A percentile compares a stretch with the other conserved stretches of the same genome.
Evolutionary conservation across 2,113 vertebrate species (phyloP).

Genomic region (Pangasianodon hypophthalmus): DNA sequence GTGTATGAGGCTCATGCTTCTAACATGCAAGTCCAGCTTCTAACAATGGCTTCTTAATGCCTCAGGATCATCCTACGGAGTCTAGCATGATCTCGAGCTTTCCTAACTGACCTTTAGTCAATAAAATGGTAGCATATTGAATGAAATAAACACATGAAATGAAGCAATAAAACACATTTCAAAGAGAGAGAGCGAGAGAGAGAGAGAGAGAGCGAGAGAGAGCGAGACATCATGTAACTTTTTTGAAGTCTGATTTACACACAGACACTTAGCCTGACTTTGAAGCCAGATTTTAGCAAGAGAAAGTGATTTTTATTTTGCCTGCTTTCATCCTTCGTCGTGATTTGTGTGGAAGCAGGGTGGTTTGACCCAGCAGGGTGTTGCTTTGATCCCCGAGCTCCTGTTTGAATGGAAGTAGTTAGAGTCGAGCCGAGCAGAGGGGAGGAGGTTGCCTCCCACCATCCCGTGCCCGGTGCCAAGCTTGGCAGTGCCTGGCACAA

Average conservation of each 20-base stretch:
- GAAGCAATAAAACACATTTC: constrained; percentile 41
- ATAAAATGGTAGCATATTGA: neutral
- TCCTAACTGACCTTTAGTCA: neutral
- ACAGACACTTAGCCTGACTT: constrained; percentile 21
- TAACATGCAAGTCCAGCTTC: constrained; percentile 7
- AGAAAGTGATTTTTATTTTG: constrained; percentile 57
- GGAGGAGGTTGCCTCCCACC: constrained; percentile 52
- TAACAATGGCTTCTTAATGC: constrained; percentile 23
- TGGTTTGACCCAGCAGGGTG: constrained; percentile 41
- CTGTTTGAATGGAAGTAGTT: constrained; percentile 24
- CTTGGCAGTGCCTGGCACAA: constrained; percentile 71
- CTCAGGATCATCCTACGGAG: neutral
- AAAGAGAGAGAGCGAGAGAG: constrained; percentile 8
- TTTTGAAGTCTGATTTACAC: neutral
- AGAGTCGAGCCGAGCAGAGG: constrained; percentile 45
- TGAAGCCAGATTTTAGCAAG: constrained; percentile 67
- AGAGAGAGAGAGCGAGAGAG: constrained; percentile 15
- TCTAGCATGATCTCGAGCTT: neutral
- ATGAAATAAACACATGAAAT: constrained; percentile 18
- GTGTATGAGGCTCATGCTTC: constrained; percentile 32
- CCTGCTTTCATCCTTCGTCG: constrained; percentile 61
- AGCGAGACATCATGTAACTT: constrained; percentile 20
- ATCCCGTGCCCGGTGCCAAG: constrained; percentile 54
- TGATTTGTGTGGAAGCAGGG: constrained; percentile 36
- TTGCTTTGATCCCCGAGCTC: constrained; percentile 36